phyloP scores from a whole-genome alignment of 1,140 invertebrate species.

The Hermetia illucens region DNA sequence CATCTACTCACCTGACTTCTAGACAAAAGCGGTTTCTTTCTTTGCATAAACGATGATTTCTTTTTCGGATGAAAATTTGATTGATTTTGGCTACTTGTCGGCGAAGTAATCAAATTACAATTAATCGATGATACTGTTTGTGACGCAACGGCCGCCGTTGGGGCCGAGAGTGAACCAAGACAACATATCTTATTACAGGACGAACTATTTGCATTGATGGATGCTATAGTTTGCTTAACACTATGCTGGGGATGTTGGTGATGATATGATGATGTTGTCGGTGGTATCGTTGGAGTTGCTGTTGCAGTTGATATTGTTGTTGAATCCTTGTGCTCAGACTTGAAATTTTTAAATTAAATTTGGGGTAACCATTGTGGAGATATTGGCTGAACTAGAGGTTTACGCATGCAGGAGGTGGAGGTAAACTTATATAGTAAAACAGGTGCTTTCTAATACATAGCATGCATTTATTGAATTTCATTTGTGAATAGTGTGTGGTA shows the following conservation, averaged over 20 bases:
- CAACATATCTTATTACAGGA: conserved; percentile 11
- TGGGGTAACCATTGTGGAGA: too few relatives aligned
- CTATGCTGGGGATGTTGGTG: too few relatives aligned
- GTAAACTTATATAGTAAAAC: too few relatives aligned
- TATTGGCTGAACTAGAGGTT: too few relatives aligned
- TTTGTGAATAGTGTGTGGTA: too few relatives aligned
- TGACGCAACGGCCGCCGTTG: neutral
- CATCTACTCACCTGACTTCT: conserved; percentile 25
- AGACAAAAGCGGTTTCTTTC: conserved; percentile 25
- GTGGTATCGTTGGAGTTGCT: neutral
- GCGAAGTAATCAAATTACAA: conserved; percentile 4
- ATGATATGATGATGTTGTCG: neutral
- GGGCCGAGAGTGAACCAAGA: conserved; percentile 2
- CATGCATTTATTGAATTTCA: too few relatives aligned
- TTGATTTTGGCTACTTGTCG: too few relatives aligned
- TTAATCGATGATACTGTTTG: conserved; percentile 8
- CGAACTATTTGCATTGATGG: too few relatives aligned
- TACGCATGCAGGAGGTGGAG: too few relatives aligned
- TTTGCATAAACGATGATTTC: conserved; percentile 22
- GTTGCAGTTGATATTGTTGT: conserved; percentile 1
- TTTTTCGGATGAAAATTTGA: conserved; percentile 15
- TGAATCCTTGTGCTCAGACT: conserved; percentile 3
- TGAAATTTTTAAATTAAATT: too few relatives aligned
- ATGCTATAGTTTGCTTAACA: too few relatives aligned
- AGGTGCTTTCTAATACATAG: too few relatives aligned